Base-by-base conservation (phyloP, 1,140 invertebrate genomes). In the Pollicipes pollicipes region DNA sequence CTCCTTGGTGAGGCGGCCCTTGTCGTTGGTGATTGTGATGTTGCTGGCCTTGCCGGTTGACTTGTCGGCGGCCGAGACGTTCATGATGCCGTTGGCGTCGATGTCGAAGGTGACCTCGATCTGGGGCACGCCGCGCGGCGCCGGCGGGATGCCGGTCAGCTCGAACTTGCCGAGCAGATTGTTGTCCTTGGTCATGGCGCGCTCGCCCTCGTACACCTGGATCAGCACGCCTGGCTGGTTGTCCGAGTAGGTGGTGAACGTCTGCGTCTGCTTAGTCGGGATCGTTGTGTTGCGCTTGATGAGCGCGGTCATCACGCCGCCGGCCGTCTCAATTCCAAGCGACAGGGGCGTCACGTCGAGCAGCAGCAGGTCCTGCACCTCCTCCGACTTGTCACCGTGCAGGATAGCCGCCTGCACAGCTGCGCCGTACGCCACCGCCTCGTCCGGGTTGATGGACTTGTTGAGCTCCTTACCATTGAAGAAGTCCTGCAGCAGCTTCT, bases 261-360 rank as follows among this genome's bases (percentile, higher is more conserved):
- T 95, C 78, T 97, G 93, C 0, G 91, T 93, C 77, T 95, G 92
- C 80, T 95, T 97, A 32, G 91, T 94, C 31, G 95, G 95, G 78
- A 97, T 96, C 76, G 91, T 95, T 16, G 93, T 95, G 83, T 98
- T 97, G 67, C 94, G 85, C 82, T 97, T 95, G 79, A 97, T 95
- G 3, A 98, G 83, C 13, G 88, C 86, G 66, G 93, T 97, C 95
- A 97, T 97, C 70, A 97, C 93, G 77, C 95, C 95, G 68, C 95
- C 95, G 75, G 93, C 95, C 26, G 95, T 98, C 80, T 97, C 95
- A 77, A 97, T 97, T 85, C 95, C 95, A 76, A 98, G 82, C 17
- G 95, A 97, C 75, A 98, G 79, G 0, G 95, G 95, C 35, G 94
- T 90, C 31, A 97, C 95, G 78, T 98, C 95, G 35, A 98, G 84